Base-by-base conservation (phyloP, 1,140 invertebrate species). In the Camponotus floridanus region DNA sequence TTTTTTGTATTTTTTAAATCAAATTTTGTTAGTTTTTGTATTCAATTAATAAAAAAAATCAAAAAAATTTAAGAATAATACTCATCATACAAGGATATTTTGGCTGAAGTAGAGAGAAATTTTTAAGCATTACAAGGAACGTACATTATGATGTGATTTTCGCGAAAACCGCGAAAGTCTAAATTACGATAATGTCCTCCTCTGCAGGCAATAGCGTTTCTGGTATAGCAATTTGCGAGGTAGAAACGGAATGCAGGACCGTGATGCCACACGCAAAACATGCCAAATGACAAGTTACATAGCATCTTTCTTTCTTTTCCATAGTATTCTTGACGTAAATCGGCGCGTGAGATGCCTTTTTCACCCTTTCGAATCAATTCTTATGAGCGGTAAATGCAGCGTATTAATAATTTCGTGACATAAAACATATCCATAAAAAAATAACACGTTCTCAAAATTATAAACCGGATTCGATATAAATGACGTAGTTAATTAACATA, bases 141-240 rank as follows among this genome's bases (percentile, higher is more conserved):
- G 42, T 51, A 33, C 33, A 64, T n/a, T 48, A 31, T 21, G 36
- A 18, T 33, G 59, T 55, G 65, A 42, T 79, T 18, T 67, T 80
- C 9, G 45, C 33, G 39, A 74, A 85, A 87, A 84, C 61, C 67
- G 15, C 86, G 73, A 70, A 64, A 39, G 31, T n/a, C 57, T 59
- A 64, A 48, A 90, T 90, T 90, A 90, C 48, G 70, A 87, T 90
- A 90, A 90, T 86, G 86, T 85, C 26, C 59, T 21, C 13, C 65
- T 64, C 67, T 61, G 39, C 74, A 42, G 67, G 74, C 55, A 62
- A 68, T 81, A 45, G 64, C 65, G 65, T 79, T 67, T 45, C 61
- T 21, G 68, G 33, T 73, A 45, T 26, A 42, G 71, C 73, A 88
- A 90, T 87, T 86, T 88, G 83, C 21, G 59, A 61, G 62, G 67